Evolutionary conservation across 2,888 invertebrate species (phyloP).

Genomic region (Poecilobothrus nobilitatus): DNA sequence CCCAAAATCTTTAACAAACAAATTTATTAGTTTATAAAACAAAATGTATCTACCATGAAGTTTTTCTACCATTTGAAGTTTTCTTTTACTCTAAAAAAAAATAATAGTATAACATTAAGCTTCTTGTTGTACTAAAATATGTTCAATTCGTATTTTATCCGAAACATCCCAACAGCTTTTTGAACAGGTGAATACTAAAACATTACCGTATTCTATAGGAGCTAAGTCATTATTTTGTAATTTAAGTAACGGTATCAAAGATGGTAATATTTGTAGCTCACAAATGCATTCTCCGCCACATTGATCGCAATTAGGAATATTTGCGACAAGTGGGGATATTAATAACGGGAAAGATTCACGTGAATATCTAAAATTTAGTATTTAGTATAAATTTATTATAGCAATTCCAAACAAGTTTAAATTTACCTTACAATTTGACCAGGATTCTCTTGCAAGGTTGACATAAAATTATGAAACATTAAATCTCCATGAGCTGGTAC

Average conservation of each 20-base stretch:
- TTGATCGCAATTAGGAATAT: constrained; percentile 51
- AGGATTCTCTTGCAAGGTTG: constrained; percentile 63
- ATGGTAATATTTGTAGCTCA: constrained; percentile 77
- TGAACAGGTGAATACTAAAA: constrained; percentile 72
- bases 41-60: too few relatives aligned
- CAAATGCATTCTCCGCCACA: constrained; percentile 66
- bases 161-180: constrained; percentile 75
- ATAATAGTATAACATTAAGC: constrained; percentile 28
- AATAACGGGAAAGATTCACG: constrained; percentile 61
- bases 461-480: constrained; percentile 70
- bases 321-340: constrained; percentile 56
- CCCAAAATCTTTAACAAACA: too few relatives aligned
- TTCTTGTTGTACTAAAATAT: constrained; percentile 69
- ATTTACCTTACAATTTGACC: constrained; percentile 74
- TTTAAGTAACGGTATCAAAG: constrained; percentile 61
- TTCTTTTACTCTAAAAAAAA: too few relatives aligned
- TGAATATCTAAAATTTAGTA: constrained; percentile 56
- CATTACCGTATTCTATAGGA: constrained; percentile 75
- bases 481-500: constrained; percentile 73
- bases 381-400: not conserved
- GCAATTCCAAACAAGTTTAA: not conserved
- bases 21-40: too few relatives aligned
- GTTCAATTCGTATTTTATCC: constrained; percentile 59
- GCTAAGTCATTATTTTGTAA: constrained; percentile 49
- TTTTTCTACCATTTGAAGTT: too few relatives aligned